phyloP scores from a whole-genome alignment of 64 coral and sea anemone genomes.

The Montipora foliosa region DNA sequence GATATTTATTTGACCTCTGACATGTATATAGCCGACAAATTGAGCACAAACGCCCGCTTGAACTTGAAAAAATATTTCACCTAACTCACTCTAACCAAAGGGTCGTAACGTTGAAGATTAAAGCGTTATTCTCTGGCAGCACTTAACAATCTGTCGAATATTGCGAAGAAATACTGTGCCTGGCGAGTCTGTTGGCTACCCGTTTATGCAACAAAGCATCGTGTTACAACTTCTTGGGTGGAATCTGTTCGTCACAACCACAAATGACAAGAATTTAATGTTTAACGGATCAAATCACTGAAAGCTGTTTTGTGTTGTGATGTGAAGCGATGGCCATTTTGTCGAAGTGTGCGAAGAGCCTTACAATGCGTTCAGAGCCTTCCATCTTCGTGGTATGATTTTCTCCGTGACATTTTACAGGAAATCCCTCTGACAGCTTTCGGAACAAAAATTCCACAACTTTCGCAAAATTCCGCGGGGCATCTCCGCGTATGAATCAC shows the following conservation, averaged over 20 bases:
- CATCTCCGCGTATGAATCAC: neutral
- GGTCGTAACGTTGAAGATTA: neutral
- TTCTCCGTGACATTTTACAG: conserved; percentile 10
- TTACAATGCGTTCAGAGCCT: neutral
- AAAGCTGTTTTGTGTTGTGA: conserved; percentile 9
- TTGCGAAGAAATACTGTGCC: neutral
- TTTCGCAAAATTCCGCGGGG: neutral
- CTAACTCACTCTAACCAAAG: neutral
- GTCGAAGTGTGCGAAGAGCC: neutral
- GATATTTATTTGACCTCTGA: conserved; percentile 38
- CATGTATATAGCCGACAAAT: conserved; percentile 1
- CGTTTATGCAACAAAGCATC: neutral
- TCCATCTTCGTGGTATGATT: neutral
- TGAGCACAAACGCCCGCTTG: neutral
- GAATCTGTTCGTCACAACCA: conserved; percentile 32
- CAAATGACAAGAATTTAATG: conserved; percentile 47
- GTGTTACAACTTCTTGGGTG: conserved; percentile 24
- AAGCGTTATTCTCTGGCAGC: neutral
- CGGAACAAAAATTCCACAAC: neutral
- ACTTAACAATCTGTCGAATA: neutral
- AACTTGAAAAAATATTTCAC: neutral
- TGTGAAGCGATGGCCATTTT: neutral
- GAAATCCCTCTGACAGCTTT: conserved; percentile 34
- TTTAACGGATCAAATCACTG: conserved; percentile 49
- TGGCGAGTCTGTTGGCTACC: neutral